Evolutionary conservation across 2,113 vertebrate genomes (phyloP).

Genomic region (Erpornis zantholeuca): DNA sequence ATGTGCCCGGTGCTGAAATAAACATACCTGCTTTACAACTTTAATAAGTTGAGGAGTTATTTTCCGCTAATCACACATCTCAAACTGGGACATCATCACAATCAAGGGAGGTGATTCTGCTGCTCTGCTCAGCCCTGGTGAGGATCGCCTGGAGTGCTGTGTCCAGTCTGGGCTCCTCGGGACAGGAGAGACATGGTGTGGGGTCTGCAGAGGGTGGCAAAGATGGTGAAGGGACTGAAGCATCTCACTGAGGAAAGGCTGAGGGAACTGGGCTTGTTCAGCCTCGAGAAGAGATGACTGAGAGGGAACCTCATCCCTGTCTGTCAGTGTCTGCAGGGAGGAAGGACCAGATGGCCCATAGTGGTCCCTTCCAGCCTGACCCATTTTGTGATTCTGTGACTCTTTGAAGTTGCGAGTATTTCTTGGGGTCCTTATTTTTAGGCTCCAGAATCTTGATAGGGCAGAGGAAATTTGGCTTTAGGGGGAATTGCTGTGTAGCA

Average conservation of each 20-base stretch:
- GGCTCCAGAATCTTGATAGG: background rate
- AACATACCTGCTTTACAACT: too few species aligned
- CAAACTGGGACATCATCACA: background rate
- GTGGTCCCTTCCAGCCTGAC: background rate
- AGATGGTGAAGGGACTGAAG: background rate
- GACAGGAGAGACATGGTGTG: background rate
- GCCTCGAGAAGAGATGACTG: background rate
- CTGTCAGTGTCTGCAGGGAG: background rate
- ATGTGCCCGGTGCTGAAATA: too few species aligned
- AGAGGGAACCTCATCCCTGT: background rate
- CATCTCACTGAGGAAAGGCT: background rate
- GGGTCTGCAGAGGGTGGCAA: background rate
- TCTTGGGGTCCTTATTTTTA: background rate
- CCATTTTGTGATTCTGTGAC: background rate
- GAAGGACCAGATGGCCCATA: rapidly evolving
- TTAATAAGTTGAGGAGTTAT: too few species aligned
- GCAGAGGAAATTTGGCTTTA: background rate
- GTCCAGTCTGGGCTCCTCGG: background rate
- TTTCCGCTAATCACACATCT: too few species aligned
- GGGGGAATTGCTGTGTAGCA: background rate
- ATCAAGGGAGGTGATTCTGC: background rate
- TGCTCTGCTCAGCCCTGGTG: background rate
- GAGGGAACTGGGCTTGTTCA: background rate
- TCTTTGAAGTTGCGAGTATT: background rate
- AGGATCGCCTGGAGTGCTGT: background rate